Base-by-base conservation (phyloP, 35 echinoderm and acorn worm genomes). In the Apostichopus japonicus region DNA sequence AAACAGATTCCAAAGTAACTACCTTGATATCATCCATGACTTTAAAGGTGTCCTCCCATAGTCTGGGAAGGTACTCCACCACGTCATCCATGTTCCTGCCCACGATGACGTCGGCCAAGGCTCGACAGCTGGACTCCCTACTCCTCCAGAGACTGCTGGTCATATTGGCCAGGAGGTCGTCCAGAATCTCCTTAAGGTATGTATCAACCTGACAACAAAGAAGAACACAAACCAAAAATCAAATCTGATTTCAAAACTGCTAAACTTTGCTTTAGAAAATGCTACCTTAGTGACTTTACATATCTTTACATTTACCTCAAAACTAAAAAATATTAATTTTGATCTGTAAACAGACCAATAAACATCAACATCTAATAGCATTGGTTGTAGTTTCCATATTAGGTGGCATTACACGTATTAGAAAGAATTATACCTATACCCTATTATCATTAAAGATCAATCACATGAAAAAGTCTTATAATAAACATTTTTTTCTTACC, bases 21-120 rank as follows among this genome's bases (percentile, higher is more conserved):
- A 98, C 97, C 91, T 98, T 98, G 54, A 98, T 98, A 88, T 98
- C 97, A 93, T 98, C 97, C 55, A 94, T 56, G 11, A 98, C 97
- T 62, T 78, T 72, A 33, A 98, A 96, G 72, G 95, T 96, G 23
- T 71, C 92, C 75, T 96, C 93, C 97, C 94, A 98, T 54, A 98
- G 90, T 58, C 93, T 80, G 63, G 97, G 97, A 16, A 98, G 86
- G 80, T 91, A 93, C 7, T 93, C 93, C 4, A 98, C 97, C 7
- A 98, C 87, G 44, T 93, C 86, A 65, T 98, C 97, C 22, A 98
- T 21, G 59, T 96, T 95, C 61, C 97, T 92, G 23, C 95, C 95
- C 0, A 91, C 56, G 19, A 98, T 80, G 14, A 98, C 91, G 93
- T 98, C 97, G 78, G 88, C 94, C 72, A 98, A 44, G 9, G 97